Conservation (phyloP, 2,888 invertebrate genomes). For the Proisotoma minuta region DNA sequence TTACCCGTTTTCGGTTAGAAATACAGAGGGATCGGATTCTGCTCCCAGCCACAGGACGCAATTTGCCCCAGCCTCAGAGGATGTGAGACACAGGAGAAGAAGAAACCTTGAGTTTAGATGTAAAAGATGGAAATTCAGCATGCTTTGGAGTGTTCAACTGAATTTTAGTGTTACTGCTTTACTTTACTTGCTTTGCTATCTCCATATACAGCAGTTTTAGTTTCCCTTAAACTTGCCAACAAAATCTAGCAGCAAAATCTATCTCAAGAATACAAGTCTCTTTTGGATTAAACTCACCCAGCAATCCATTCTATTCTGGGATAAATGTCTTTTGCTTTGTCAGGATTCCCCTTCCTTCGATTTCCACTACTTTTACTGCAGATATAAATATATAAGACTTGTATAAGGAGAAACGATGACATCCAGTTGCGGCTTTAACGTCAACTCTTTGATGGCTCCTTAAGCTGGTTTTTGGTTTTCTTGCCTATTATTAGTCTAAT, state of each 20-base stretch:
- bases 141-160: no score
- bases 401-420: neutral
- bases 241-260: no score
- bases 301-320: conserved; percentile 4
- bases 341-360: neutral
- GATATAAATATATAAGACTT: neutral
- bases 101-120: no score
- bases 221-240: no score
- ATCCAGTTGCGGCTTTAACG: neutral
- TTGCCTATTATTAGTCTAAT: neutral
- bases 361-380: neutral
- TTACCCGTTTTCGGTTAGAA: neutral
- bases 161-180: no score
- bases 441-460: neutral
- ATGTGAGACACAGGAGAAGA: no score
- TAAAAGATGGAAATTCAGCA: no score
- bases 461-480: neutral
- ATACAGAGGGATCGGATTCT: neutral
- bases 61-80: no score
- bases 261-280: no score
- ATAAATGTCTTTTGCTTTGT: neutral
- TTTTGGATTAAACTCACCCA: neutral
- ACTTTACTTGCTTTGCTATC: no score
- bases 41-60: neutral
- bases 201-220: no score